phyloP scores from a whole-genome alignment of 2,113 vertebrate genomes.

The Lophochroa leadbeateri region DNA sequence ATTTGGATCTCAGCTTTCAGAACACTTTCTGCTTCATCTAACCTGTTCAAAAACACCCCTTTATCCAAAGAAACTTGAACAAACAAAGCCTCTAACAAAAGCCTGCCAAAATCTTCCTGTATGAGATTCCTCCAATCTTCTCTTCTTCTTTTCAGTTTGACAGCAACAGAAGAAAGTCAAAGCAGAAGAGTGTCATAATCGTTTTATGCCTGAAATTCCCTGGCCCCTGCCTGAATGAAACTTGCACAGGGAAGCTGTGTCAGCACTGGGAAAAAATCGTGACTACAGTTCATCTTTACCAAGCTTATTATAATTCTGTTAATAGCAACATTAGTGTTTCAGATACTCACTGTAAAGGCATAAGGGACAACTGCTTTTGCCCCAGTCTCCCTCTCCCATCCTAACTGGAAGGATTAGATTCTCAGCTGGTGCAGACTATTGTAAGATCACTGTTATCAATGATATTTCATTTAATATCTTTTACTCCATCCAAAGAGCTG shows the following conservation, averaged over 20 bases:
- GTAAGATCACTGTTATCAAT: not conserved
- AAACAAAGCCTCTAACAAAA: not conserved
- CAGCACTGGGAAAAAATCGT: conserved; percentile 19
- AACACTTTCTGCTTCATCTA: not conserved
- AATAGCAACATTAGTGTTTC: not conserved
- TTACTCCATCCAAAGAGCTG: not conserved
- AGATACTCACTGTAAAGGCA: not conserved
- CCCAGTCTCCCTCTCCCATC: accelerated
- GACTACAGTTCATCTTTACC: not conserved
- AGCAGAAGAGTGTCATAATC: not conserved
- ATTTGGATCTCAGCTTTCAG: not conserved
- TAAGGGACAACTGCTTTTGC: not conserved
- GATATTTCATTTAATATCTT: not conserved
- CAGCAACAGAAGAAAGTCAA: not conserved
- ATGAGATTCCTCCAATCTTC: not conserved
- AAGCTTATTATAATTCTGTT: not conserved
- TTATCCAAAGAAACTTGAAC: not conserved
- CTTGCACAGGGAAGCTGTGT: not conserved
- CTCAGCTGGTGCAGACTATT: not conserved
- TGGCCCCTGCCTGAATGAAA: not conserved
- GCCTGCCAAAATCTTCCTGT: not conserved
- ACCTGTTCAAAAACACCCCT: not conserved
- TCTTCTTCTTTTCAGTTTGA: not conserved
- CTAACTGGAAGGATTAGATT: not conserved
- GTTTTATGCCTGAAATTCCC: not conserved